A percentile compares a stretch with the other conserved stretches of the same genome.
Conservation (phyloP, 2,797 vertebrate species). For the Silurus aristotelis region DNA sequence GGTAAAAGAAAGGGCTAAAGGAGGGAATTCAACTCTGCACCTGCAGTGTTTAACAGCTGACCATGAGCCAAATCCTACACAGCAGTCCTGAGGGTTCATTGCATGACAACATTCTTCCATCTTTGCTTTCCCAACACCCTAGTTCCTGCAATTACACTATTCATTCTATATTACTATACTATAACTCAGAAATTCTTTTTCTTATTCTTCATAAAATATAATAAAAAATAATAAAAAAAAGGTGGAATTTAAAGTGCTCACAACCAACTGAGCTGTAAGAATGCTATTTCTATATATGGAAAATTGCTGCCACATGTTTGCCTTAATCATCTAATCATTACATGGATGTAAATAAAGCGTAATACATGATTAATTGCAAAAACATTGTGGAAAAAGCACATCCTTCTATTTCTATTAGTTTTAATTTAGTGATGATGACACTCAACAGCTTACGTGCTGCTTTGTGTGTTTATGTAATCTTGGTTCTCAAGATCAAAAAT, state of each 20-base stretch:
- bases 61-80: constrained; percentile 55
- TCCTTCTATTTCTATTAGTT: not conserved
- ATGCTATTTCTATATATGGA: not conserved
- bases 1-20: constrained; percentile 2
- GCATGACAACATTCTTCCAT: constrained; percentile 52
- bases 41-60: constrained; percentile 59
- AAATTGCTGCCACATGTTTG: constrained; percentile 4
- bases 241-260: not conserved
- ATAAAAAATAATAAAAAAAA: not conserved
- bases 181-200: not conserved
- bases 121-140: not conserved
- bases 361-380: not conserved
- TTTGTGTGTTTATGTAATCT: constrained; percentile 4
- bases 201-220: not conserved
- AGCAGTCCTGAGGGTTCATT: constrained; percentile 50
- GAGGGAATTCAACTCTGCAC: constrained; percentile 59
- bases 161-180: not conserved
- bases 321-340: not conserved
- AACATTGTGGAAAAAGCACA: too few species aligned
- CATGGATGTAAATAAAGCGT: not conserved
- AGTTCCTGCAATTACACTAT: not conserved
- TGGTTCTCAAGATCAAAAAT: not conserved
- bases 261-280: constrained; percentile 2
- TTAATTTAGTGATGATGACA: not conserved
- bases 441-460: not conserved